Conservation (phyloP, 2,113 vertebrate genomes). For the Spilogale gracilis region DNA sequence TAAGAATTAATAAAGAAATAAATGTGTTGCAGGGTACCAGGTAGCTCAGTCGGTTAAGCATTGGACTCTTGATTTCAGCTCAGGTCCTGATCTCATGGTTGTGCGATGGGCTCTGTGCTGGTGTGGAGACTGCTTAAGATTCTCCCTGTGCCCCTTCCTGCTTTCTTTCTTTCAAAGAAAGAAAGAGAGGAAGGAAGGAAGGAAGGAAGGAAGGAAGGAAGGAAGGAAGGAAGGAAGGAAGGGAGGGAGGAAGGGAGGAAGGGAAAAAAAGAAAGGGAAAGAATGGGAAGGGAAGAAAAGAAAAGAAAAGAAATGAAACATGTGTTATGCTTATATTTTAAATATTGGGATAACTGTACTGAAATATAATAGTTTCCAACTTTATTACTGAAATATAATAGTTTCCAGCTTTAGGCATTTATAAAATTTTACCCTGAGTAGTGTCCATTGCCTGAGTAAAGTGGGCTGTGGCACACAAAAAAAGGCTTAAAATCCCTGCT, state of each 20-base stretch:
- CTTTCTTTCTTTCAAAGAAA: not conserved
- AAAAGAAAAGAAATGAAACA: not conserved
- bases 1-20: not conserved
- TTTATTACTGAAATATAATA: not conserved
- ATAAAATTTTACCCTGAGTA: not conserved
- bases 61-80: not conserved
- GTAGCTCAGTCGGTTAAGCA: not conserved
- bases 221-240: too few relatives aligned
- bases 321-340: not conserved
- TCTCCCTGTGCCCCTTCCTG: not conserved
- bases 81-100: not conserved
- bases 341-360: conserved; percentile 1
- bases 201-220: too few relatives aligned
- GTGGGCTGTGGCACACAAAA: not conserved
- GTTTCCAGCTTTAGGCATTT: not conserved
- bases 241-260: too few relatives aligned
- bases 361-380: not conserved
- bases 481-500: not conserved
- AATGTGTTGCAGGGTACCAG: not conserved
- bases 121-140: not conserved
- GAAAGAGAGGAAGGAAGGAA: too few relatives aligned
- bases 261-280: too few relatives aligned
- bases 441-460: not conserved
- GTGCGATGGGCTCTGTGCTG: not conserved
- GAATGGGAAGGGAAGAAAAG: too few relatives aligned